These are phyloP conservation scores for Dromococcyx pavoninus DNA, from an alignment of 2,797 vertebrate species.

Conservation along the genomic window DNA sequence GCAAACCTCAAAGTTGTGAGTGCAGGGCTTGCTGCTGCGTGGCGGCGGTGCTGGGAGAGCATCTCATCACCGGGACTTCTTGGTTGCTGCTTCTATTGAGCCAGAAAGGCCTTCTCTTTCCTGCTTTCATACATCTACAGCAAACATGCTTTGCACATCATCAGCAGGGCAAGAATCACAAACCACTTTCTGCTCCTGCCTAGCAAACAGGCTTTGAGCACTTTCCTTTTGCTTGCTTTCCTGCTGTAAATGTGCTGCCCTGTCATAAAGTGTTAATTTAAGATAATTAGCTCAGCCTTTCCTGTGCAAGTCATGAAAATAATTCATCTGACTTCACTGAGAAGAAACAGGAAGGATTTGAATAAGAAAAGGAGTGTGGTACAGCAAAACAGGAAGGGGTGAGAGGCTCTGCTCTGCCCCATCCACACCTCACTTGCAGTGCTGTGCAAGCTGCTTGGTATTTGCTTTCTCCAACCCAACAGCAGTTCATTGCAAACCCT, in stretches of 20 bases:
- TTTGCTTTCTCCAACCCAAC: background rate
- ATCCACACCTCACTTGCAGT: background rate
- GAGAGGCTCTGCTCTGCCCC: background rate
- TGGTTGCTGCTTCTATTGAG: background rate
- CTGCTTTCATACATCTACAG: background rate
- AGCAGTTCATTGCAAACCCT: background rate
- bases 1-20: conserved; percentile 94
- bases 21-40: background rate
- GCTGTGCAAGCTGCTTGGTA: background rate
- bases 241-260: no score
- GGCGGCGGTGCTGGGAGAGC: background rate
- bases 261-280: background rate
- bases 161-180: background rate
- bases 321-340: conserved; percentile 1
- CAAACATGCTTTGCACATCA: background rate
- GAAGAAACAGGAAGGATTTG: conserved; percentile 49
- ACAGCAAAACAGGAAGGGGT: conserved; percentile 64
- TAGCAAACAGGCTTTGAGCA: background rate
- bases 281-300: conserved; percentile 4
- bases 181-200: background rate
- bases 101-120: background rate
- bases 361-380: conserved; percentile 4
- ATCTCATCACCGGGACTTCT: background rate
- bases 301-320: background rate
- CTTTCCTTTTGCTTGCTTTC: background rate